Percentiles rank a stretch among this genome's conserved stretches.
phyloP scores from a whole-genome alignment of 2,888 invertebrate species.

The Allygus modestus region DNA sequence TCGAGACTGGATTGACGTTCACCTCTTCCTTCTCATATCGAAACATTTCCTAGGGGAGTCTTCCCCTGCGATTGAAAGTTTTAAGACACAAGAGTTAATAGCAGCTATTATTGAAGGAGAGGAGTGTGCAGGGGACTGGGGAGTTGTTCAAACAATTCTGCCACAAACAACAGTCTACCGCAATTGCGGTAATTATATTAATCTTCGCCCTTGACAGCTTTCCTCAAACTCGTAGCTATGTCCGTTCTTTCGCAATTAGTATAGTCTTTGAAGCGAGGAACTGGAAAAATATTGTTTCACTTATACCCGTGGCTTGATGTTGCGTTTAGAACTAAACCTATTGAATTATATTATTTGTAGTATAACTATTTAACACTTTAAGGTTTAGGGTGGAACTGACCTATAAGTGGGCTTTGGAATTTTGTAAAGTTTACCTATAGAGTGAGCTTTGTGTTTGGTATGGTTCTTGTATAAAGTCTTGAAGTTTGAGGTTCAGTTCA shows the following conservation, averaged over 20 bases:
- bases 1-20: too few relatives aligned
- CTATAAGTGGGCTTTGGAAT: too few relatives aligned
- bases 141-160: neutral
- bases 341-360: too few relatives aligned
- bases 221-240: conserved; percentile 6
- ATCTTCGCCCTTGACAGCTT: conserved; percentile 16
- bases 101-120: neutral
- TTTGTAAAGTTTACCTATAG: too few relatives aligned
- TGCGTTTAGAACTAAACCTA: too few relatives aligned
- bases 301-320: too few relatives aligned
- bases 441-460: too few relatives aligned
- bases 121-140: neutral
- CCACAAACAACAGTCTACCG: conserved; percentile 17
- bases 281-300: neutral
- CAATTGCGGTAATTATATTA: conserved; percentile 37
- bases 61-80: neutral
- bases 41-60: neutral
- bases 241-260: neutral
- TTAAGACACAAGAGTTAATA: neutral
- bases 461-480: too few relatives aligned
- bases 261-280: neutral
- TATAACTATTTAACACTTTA: too few relatives aligned
- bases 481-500: too few relatives aligned
- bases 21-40: too few relatives aligned
- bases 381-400: too few relatives aligned